phyloP scores from a whole-genome alignment of 2,113 vertebrate genomes.

The Solea solea region DNA sequence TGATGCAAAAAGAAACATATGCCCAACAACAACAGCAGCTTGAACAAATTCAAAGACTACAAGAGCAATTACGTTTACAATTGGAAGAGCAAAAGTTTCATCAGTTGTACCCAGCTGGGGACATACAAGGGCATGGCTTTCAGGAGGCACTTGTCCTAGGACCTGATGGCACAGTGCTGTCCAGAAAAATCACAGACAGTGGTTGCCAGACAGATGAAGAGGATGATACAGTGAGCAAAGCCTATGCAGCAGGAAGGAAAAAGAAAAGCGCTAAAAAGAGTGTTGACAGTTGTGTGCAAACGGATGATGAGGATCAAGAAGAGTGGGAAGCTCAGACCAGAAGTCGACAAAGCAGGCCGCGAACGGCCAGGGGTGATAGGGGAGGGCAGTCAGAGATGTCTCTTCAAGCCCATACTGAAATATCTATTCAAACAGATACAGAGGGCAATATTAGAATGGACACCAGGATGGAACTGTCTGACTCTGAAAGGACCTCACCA shows the following conservation, averaged over 20 bases:
- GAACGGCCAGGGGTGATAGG: slow-evolving; percentile 87
- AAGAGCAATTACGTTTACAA: slow-evolving; percentile 94
- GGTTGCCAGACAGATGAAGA: slow-evolving; percentile 97
- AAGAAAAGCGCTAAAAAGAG: slow-evolving; percentile 89
- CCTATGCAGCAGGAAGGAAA: slow-evolving; percentile 87
- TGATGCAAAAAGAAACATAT: slow-evolving; percentile 97
- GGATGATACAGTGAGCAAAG: slow-evolving; percentile 87
- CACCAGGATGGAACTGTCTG: slow-evolving; percentile 93
- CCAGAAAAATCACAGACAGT: slow-evolving; percentile 92
- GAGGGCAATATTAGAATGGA: slow-evolving; percentile 91
- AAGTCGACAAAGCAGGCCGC: slow-evolving; percentile 88
- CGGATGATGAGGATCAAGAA: slow-evolving; percentile 98
- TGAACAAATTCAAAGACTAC: slow-evolving; percentile 97
- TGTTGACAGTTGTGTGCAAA: slow-evolving; percentile 97
- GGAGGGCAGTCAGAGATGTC: slow-evolving; percentile 88
- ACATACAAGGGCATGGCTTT: slow-evolving; percentile 64
- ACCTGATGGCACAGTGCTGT: slow-evolving; percentile 80
- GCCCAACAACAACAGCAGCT: slow-evolving; percentile 96
- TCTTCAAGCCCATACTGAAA: slow-evolving; percentile 95
- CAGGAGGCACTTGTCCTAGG: slow-evolving; percentile 76
- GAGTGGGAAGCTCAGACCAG: slow-evolving; percentile 91
- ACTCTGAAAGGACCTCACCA: slow-evolving; percentile 89
- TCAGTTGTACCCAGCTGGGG: slow-evolving; percentile 81
- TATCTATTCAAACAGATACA: slow-evolving; percentile 96
- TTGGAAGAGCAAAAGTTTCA: slow-evolving; percentile 93